A percentile compares a stretch with the other conserved stretches of the same genome.
These are phyloP conservation scores for Clivina fossor DNA, from an alignment of 2,888 invertebrate genomes.

Conservation along the genomic window DNA sequence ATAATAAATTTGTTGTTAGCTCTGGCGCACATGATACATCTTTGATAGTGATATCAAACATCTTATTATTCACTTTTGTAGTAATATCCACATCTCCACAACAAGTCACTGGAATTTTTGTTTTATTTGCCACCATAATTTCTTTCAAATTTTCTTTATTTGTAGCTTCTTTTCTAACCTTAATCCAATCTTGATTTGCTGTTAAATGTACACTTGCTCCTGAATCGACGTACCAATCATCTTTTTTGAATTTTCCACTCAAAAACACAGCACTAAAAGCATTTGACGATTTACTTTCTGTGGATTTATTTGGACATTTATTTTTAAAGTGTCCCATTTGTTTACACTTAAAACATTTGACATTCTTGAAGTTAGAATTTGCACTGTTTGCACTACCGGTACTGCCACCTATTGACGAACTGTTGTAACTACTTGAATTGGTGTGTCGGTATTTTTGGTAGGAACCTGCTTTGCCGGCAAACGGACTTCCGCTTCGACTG, in stretches of 20 bases:
- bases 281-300: too few species aligned
- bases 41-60: not conserved
- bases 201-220: constrained; percentile 11
- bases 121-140: not conserved
- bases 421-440: too few species aligned
- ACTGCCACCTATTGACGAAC: too few species aligned
- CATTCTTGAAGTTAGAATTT: too few species aligned
- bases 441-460: too few species aligned
- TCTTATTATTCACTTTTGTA: not conserved
- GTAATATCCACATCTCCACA: not conserved
- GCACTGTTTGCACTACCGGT: too few species aligned
- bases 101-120: not conserved
- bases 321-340: too few species aligned
- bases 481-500: too few species aligned
- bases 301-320: too few species aligned
- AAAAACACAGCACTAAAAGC: constrained; percentile 13
- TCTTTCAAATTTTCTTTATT: not conserved
- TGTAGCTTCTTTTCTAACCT: not conserved
- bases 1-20: not conserved
- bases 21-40: not conserved
- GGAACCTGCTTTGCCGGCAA: too few species aligned
- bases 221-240: constrained; percentile 9
- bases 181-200: constrained; percentile 9
- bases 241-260: not conserved
- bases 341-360: too few species aligned